phyloP scores from a whole-genome alignment of 2,113 vertebrate genomes.

The Rhea pennata region DNA sequence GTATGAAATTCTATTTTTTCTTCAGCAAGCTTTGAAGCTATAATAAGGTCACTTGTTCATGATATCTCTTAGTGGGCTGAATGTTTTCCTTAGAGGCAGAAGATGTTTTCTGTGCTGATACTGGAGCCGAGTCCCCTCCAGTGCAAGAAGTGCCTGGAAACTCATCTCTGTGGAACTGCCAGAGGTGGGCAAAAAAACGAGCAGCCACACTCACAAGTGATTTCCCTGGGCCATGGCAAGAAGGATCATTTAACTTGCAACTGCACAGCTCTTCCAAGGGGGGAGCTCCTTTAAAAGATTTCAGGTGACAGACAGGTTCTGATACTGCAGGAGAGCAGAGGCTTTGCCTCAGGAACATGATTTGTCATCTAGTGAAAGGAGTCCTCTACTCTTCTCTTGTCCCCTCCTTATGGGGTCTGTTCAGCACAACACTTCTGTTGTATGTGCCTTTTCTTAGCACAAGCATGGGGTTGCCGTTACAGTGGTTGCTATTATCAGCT shows the following conservation, averaged over 20 bases:
- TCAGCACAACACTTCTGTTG: neutral
- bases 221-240: neutral
- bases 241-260: neutral
- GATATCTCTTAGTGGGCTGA: neutral
- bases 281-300: neutral
- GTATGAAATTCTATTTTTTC: neutral
- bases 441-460: neutral
- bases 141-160: neutral
- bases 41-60: neutral
- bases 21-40: neutral
- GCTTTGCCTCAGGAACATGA: no score
- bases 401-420: neutral
- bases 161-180: neutral
- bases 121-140: neutral
- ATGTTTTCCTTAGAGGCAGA: neutral
- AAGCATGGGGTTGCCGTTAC: neutral
- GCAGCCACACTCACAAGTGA: accelerated
- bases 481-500: neutral
- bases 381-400: neutral
- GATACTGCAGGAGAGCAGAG: neutral
- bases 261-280: neutral
- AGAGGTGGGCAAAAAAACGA: neutral
- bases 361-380: neutral
- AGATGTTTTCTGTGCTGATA: neutral
- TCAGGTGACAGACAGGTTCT: neutral